Base-by-base conservation (phyloP, 2,113 vertebrate species). In the Dendropsophus ebraccatus region DNA sequence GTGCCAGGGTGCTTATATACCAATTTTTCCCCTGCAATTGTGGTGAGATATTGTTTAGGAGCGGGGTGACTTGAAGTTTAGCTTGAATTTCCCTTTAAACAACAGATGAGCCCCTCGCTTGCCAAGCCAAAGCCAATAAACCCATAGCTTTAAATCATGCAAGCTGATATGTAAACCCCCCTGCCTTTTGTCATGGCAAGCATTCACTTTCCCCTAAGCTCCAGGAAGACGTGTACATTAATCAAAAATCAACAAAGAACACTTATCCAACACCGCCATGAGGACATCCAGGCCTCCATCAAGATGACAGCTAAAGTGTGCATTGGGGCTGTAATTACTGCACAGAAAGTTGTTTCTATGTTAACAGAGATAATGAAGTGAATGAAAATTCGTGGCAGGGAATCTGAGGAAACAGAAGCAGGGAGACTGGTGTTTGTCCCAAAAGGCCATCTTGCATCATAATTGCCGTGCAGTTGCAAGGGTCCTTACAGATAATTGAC, bases 401-500 rank as follows among this genome's bases (percentile, higher is more conserved):
- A 93, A 94, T 93, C 92, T 92, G 93, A 93, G 94, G 94, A 95
- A 95, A 94, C 94, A 96, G 94, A 94, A 94, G 93, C 94, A 94
- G 93, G 90, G 93, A 94, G 92, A 93, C 94, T 95, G 94, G 92
- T 95, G 94, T 92, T 93, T 94, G 93, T 96, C 95, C 94, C 94
- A 94, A 94, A 95, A 96, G 95, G 94, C 93, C 95, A 95, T 92
- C 94, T 94, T 95, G 94, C 94, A 94, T 95, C 94, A 92, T 96
- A 96, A 96, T 96, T 95, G 94, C 94, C 91, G 92, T 92, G 93
- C 91, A 95, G 94, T 95, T 94, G 93, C 93, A 94, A 94, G 94
- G 95, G 96, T 94, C 93, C 97, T 97, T 95, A 96, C 96, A 97
- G 96, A 97, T 98, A 99, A 99, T 98, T 99, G 97, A 98, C 96